A percentile compares a stretch with the other conserved stretches of the same genome.
phyloP scores from a whole-genome alignment of 1,140 invertebrate genomes.

The Drosophila lowei region DNA sequence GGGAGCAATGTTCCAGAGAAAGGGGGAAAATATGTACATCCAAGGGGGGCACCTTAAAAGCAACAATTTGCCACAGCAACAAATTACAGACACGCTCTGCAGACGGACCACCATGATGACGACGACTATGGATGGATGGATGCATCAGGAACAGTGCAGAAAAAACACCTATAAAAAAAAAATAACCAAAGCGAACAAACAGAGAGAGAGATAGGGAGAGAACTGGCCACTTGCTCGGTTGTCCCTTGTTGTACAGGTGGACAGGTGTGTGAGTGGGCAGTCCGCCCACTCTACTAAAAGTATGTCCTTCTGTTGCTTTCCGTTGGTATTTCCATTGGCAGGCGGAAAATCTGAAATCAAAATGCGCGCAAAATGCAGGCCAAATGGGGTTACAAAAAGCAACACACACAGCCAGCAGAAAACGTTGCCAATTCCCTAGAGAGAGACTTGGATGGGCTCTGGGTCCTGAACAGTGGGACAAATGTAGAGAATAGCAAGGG shows the following conservation, averaged over 20 bases:
- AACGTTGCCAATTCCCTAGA: conserved; percentile 62
- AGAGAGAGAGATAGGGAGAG: conserved; percentile 1
- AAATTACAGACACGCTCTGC: conserved; percentile 54
- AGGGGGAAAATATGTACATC: no score
- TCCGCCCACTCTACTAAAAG: no score
- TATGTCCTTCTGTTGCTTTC: background rate
- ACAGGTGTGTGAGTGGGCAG: conserved; percentile 28
- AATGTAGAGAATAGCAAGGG: background rate
- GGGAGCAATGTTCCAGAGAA: no score
- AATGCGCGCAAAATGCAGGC: conserved; percentile 78
- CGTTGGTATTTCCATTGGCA: conserved; percentile 36
- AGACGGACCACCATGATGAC: conserved; percentile 24
- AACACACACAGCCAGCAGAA: conserved; percentile 17
- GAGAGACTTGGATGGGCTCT: conserved; percentile 24
- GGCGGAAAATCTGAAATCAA: conserved; percentile 62
- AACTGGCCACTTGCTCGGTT: conserved; percentile 24
- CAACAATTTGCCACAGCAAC: conserved; percentile 55
- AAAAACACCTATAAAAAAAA: conserved; percentile 57
- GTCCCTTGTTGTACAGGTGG: background rate
- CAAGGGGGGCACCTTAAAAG: conserved; percentile 13
- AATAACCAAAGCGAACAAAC: conserved; percentile 21
- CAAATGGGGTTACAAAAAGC: conserved; percentile 73
- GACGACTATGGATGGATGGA: no score
- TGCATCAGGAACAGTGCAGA: conserved; percentile 2
- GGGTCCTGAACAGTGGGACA: conserved; percentile 38